phyloP scores from a whole-genome alignment of 2,797 vertebrate genomes.

The Chaetodon trifasciatus region DNA sequence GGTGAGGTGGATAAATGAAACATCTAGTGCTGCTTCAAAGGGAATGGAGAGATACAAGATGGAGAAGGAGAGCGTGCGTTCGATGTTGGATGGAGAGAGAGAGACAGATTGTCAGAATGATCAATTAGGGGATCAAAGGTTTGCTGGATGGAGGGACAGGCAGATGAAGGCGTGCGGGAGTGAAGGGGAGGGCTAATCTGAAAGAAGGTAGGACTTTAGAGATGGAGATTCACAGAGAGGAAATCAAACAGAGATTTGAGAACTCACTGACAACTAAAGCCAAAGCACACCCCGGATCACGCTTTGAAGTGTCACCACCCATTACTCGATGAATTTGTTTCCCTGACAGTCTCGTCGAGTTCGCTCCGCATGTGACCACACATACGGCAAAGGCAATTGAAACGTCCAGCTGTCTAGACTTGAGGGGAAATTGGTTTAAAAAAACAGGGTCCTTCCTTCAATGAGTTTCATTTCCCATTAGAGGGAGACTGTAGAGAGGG shows the following conservation, averaged over 20 bases:
- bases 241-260: constrained; percentile 55
- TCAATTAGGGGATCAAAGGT: constrained; percentile 71
- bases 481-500: constrained; percentile 21
- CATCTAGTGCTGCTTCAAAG: constrained; percentile 72
- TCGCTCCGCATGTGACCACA: constrained; percentile 52
- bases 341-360: constrained; percentile 25
- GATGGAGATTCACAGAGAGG: constrained; percentile 28
- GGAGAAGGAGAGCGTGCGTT: constrained; percentile 49
- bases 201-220: constrained; percentile 36
- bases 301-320: constrained; percentile 56
- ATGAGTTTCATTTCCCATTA: constrained; percentile 60
- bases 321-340: constrained; percentile 58
- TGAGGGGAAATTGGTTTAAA: constrained; percentile 65
- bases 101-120: constrained; percentile 66
- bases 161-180: constrained; percentile 4
- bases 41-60: constrained; percentile 56
- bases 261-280: constrained; percentile 40
- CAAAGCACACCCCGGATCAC: constrained; percentile 5
- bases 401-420: constrained; percentile 68
- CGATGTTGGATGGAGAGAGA: constrained; percentile 46
- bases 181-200: constrained; percentile 26
- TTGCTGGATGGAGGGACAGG: constrained; percentile 15
- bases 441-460: constrained; percentile 38
- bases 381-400: constrained; percentile 54
- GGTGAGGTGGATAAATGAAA: constrained; percentile 51